Base-by-base conservation (phyloP, 2,888 invertebrate genomes). In the Hipparchia sbordonii region DNA sequence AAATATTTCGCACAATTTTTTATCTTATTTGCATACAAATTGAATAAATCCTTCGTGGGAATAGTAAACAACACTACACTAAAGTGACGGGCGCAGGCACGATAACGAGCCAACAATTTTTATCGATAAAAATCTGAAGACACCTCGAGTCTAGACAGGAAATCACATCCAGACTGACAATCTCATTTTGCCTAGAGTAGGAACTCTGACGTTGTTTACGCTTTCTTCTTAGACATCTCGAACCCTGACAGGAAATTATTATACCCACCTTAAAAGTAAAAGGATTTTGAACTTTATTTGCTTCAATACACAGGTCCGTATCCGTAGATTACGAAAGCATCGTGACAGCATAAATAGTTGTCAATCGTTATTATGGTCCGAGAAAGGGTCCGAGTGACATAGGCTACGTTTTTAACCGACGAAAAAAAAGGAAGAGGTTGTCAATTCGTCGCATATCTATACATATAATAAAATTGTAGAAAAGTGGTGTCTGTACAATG, bases 141-240 rank as follows among this genome's bases (percentile, higher is more conserved):
- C 52, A 71, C 51, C 45, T 70, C 23, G 9, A 73, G 74, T 72
- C 73, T 76, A 74, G 72, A 76, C 76, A 33, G 73, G 72, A 76
- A 76, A 75, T 76, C 51, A 71, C 13, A 54, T 66, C 54, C 46
- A 60, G 46, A 66, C 51, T 59, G 60, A 67, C 61, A 71, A 52
- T 12, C 51, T 62, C 46, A 33, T 62, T 65, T 39, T 60, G 60
- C 23, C 60, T 39, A 2, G 12, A 39, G 2, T 61, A 33, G 33
- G 51, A 51, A 12, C 52, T 33, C 12, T 33, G 6, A 51, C 12
- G 52, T 23, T 65, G 59, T 33, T 59, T 39, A 60, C 10, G 1
- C 39, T 10, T 67, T 54, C 23, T 23, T 23, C 23, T 23, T 23
- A 23, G 23, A 23, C 23, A n/a, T n/a, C 54, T 54, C n/a, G 54